Percentiles rank a stretch among this genome's conserved stretches.
These are phyloP conservation scores for Oceanodroma leucorhoa DNA, from an alignment of 2,797 vertebrate genomes.

Conservation along the genomic window DNA sequence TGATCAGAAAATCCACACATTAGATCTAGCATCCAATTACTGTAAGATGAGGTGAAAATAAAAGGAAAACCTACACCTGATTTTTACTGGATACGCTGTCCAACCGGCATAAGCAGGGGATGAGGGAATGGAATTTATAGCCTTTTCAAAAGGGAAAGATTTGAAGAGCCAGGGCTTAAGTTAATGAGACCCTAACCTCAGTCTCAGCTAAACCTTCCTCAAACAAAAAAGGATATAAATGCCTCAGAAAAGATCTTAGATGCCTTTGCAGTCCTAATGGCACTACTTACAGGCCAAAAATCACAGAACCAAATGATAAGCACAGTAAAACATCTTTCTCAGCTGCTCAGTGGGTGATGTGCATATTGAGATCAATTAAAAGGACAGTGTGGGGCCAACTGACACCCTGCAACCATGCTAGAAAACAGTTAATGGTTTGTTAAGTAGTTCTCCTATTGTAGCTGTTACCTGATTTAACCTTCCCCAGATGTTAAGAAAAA, in stretches of 20 bases:
- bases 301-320: background rate
- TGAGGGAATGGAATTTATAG: background rate
- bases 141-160: background rate
- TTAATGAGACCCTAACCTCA: background rate
- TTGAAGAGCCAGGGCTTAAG: background rate
- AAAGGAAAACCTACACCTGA: background rate
- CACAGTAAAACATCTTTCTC: background rate
- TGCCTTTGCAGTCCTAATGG: background rate
- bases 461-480: background rate
- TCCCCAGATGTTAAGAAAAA: background rate
- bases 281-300: background rate
- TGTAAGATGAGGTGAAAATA: background rate
- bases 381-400: background rate
- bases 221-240: background rate
- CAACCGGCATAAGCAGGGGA: background rate
- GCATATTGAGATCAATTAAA: background rate
- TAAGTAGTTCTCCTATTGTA: background rate
- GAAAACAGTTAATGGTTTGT: background rate
- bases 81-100: background rate
- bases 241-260: background rate
- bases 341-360: background rate
- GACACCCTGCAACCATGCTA: background rate
- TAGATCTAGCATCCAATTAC: background rate
- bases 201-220: background rate
- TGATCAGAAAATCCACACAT: background rate